phyloP scores from a whole-genome alignment of 2,888 invertebrate species.

The Allygus modestus region DNA sequence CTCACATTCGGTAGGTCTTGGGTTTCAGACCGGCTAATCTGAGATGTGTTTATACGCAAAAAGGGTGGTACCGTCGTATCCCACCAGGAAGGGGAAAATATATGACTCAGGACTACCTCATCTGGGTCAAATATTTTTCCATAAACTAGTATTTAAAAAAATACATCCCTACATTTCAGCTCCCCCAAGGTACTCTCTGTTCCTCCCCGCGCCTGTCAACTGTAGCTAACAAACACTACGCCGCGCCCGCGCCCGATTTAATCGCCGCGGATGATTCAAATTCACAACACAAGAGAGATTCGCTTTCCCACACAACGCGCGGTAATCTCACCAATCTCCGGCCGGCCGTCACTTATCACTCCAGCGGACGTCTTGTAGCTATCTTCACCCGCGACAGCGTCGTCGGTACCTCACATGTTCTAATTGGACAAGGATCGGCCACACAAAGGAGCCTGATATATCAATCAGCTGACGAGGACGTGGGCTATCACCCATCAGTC shows the following conservation, averaged over 20 bases:
- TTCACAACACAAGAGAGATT: conserved; percentile 29
- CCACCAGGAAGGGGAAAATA: too few species aligned
- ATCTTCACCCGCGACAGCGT: too few species aligned
- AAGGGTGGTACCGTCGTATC: too few species aligned
- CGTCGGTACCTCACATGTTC: conserved; percentile 45
- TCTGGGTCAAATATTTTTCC: too few species aligned
- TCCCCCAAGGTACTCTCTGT: too few species aligned
- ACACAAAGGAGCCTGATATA: conserved; percentile 36
- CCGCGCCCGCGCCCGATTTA: neutral
- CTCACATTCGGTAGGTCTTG: too few species aligned
- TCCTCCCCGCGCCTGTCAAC: neutral
- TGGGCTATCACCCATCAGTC: neutral
- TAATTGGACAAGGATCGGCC: conserved; percentile 32
- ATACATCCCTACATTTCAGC: too few species aligned
- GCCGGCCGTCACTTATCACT: conserved; percentile 15
- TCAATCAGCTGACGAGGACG: conserved; percentile 2
- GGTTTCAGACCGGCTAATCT: too few species aligned
- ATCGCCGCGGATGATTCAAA: conserved; percentile 29
- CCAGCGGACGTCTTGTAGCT: neutral
- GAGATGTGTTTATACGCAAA: too few species aligned
- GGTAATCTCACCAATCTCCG: conserved; percentile 17
- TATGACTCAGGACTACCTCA: too few species aligned
- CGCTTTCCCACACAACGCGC: conserved; percentile 19
- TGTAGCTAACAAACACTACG: neutral
- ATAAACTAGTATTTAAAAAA: too few species aligned